Evolutionary conservation across 2,113 vertebrate genomes (phyloP).

Genomic region (Microtus montanus): DNA sequence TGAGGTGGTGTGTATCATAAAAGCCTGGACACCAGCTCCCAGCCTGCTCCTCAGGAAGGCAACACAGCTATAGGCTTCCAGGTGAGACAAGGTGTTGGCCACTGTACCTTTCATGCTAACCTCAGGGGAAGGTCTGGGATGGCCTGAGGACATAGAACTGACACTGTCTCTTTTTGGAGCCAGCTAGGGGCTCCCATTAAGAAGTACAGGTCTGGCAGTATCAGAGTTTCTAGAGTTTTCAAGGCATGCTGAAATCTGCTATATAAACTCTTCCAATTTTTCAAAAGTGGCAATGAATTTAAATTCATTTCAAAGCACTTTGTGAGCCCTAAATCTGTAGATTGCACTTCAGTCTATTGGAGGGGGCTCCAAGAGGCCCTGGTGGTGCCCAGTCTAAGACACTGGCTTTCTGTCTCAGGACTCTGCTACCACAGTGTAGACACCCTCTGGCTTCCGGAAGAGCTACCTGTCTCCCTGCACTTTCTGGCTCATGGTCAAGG

Average conservation of each 20-base stretch:
- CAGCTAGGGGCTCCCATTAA: too few species aligned
- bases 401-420: background rate
- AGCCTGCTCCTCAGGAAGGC: background rate
- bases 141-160: background rate
- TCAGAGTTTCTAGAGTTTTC: background rate
- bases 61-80: fast-evolving
- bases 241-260: background rate
- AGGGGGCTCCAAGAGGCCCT: background rate
- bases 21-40: background rate
- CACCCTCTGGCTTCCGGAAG: background rate
- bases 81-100: background rate
- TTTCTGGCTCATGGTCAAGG: background rate
- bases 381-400: background rate
- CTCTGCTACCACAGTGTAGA: too few species aligned
- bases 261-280: background rate
- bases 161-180: too few species aligned
- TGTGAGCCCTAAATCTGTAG: background rate
- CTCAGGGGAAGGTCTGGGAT: fast-evolving
- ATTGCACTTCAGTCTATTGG: fast-evolving
- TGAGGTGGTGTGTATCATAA: fast-evolving
- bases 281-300: background rate
- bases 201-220: fast-evolving
- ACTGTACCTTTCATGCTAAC: background rate
- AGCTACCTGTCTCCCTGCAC: background rate
- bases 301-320: background rate